Percentiles rank a stretch among this genome's conserved stretches.
phyloP scores from a whole-genome alignment of 2,113 vertebrate species.

The Nothoprocta perdicaria region DNA sequence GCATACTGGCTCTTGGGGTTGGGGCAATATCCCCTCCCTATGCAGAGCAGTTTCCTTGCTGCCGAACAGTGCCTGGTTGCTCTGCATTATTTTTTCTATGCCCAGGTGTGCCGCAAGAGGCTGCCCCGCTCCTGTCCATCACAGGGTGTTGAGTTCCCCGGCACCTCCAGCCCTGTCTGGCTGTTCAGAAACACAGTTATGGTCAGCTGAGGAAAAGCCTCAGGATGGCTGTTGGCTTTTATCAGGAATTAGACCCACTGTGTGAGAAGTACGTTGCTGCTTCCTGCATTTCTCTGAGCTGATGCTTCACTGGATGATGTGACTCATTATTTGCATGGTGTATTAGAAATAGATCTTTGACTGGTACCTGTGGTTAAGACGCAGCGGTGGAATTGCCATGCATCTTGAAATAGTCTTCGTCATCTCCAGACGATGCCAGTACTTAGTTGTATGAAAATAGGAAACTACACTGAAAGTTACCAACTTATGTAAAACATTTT shows the following conservation, averaged over 20 bases:
- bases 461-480: not conserved
- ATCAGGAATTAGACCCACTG: not conserved
- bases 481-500: not conserved
- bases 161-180: not conserved
- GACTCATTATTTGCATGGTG: constrained; percentile 25
- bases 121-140: not conserved
- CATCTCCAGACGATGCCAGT: not conserved
- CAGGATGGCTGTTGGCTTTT: not conserved
- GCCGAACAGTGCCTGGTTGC: not conserved
- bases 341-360: constrained; percentile 60
- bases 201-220: not conserved
- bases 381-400: constrained; percentile 43
- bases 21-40: not conserved
- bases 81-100: not conserved
- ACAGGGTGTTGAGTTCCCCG: not conserved
- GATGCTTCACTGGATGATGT: constrained; percentile 46
- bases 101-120: not conserved
- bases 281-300: constrained; percentile 8
- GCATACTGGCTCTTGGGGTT: not conserved
- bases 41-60: not conserved
- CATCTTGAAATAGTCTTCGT: constrained; percentile 47
- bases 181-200: not conserved
- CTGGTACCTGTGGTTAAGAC: constrained; percentile 35
- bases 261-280: not conserved
- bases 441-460: constrained; percentile 2